Evolutionary conservation across 2,888 invertebrate species (phyloP), one percentile per base, ranked within the genome.

Genomic region (Callyntrura sp.): DNA sequence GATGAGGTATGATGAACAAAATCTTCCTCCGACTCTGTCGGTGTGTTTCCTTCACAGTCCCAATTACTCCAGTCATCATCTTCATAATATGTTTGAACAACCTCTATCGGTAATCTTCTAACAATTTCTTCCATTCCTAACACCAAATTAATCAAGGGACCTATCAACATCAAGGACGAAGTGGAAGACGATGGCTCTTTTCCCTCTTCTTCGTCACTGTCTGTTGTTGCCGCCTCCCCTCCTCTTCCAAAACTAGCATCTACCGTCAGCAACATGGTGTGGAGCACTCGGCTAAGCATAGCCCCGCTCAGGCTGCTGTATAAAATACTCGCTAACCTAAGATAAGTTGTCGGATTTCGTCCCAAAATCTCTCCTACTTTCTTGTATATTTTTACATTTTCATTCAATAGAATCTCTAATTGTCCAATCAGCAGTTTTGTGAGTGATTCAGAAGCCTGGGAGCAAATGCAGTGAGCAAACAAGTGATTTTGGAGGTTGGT

Each of bases 401-500:
- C 90, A 6, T 81, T 35, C 43, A 90, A 23, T 9, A 90, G 23
- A n/a, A 88, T 60, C 35, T 14, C 28, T 6, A 90, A 35, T 4
- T 90, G 89, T 17, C 35, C 79, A 0, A 28, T 45, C 5, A 85
- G 48, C 8, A 90, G 14, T 28, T 68, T 62, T n/a, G 35, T 65
- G 1, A 90, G 57, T 45, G 60, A 55, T 35, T 86, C 90, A 8
- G 35, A 43, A 17, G 60, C 51, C 6, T 28, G 23, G 17, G 28
- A 48, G 62, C 91, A 92, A 45, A 91, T 94, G 92, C 95, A 95
- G 93, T 95, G 95, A 0, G 96, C 95, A 88, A 96, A 94, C 91
- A 96, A 94, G 93, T 96, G 96, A 93, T 96, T 96, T 93, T 96
- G 96, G 43, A 96, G 94, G 0, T 96, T 95, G 0, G 96, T 95